phyloP scores from a whole-genome alignment of 2,888 invertebrate species.

The Galerucella nymphaeae region DNA sequence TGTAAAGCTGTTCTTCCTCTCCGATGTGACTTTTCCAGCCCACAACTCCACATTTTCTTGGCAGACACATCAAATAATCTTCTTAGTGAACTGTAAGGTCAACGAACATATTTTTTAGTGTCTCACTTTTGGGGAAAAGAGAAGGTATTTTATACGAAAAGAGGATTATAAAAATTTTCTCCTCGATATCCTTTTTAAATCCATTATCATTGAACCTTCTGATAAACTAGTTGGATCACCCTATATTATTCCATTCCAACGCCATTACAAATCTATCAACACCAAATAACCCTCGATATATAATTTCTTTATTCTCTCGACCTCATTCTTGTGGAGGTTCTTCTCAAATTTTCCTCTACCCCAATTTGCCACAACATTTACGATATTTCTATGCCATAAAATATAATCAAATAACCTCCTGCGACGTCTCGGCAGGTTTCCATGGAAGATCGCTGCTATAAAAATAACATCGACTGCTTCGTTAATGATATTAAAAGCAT shows the following conservation, averaged over 20 bases:
- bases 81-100: slow-evolving; percentile 8
- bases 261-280: not conserved
- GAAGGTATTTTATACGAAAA: too few species aligned
- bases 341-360: slow-evolving; percentile 8
- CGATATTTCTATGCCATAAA: slow-evolving; percentile 14
- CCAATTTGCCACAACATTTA: slow-evolving; percentile 19
- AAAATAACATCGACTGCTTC: not conserved
- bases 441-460: not conserved
- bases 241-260: not conserved
- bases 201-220: too few species aligned
- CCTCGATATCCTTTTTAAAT: too few species aligned
- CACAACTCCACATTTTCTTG: not conserved
- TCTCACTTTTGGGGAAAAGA: not conserved
- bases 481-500: not conserved
- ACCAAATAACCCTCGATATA: not conserved
- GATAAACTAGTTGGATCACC: too few species aligned
- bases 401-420: slow-evolving; percentile 8
- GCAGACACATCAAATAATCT: slow-evolving; percentile 7
- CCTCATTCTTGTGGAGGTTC: not conserved
- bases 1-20: not conserved
- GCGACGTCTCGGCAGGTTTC: not conserved
- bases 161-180: too few species aligned
- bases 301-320: not conserved
- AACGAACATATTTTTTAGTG: not conserved
- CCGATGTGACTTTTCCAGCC: not conserved